Conservation (phyloP, 1,140 invertebrate species). For the Aphelenchoides avenae region DNA sequence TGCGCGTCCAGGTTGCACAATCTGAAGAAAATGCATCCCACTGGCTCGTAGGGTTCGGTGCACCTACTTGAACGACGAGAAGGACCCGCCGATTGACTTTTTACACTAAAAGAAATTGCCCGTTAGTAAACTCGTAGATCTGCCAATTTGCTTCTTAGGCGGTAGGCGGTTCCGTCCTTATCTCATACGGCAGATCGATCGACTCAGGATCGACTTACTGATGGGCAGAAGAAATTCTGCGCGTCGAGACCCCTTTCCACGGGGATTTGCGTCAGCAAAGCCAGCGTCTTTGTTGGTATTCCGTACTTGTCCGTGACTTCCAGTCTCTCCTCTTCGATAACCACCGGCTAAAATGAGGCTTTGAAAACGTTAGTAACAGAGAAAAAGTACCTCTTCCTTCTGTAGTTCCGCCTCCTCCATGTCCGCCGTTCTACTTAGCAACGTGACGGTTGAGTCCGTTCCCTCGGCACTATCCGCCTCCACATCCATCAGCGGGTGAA, state of each 20-base stretch:
- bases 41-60: conserved; percentile 9
- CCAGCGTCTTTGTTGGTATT: conserved; percentile 14
- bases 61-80: conserved; percentile 48
- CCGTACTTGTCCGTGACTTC: conserved; percentile 26
- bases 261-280: conserved; percentile 40
- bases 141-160: too few species aligned
- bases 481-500: too few species aligned
- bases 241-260: conserved; percentile 40
- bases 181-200: too few species aligned
- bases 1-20: conserved; percentile 30
- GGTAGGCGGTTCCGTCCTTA: too few species aligned
- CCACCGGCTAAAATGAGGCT: conserved; percentile 7
- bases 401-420: background rate
- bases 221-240: conserved; percentile 50
- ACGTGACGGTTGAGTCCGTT: too few species aligned
- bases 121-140: too few species aligned
- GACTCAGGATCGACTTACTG: conserved; percentile 24
- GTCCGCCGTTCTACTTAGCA: too few species aligned
- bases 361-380: background rate
- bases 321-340: conserved; percentile 14
- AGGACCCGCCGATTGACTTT: conserved; percentile 43
- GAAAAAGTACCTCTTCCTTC: conserved; percentile 9
- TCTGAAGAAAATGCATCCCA: conserved; percentile 20
- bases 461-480: too few species aligned
- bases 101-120: too few species aligned